Evolutionary conservation across 2,888 invertebrate genomes (phyloP), one percentile per base, ranked within the genome.

Genomic region (Ophion slaviceki): DNA sequence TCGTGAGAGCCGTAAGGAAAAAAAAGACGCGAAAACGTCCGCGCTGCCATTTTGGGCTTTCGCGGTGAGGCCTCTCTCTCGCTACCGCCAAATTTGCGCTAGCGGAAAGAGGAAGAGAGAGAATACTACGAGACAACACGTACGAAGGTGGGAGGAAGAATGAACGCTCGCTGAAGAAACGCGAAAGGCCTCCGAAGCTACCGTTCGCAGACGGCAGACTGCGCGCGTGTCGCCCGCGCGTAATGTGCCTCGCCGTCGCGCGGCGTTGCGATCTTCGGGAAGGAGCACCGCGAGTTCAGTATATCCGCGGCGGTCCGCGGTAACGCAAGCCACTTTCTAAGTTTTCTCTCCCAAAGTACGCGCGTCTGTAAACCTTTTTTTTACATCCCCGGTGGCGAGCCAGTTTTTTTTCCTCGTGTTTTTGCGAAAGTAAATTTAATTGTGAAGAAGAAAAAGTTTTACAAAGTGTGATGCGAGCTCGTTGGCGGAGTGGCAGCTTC

Each of bases 11-110:
- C 80, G 3, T 11, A 66, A 80, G 59, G n/a, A n/a, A 36, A 40
- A 11, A 59, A 40, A 70, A 64, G 59, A 79, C 32, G 61, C 57
- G 62, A 74, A 82, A 85, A 86, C 88, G 81, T 14, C 17, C n/a
- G 61, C 87, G 87, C 85, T 88, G 88, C 88, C 88, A 88, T 88
- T 88, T 88, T 87, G 85, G 87, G 87, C 82, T 87, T 82, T 86
- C 36, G 80, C 79, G 59, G 72, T 64, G 83, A 72, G 57, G 32
- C 24, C n/a, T 32, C 66, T 61, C 75, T 70, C 74, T 75, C 74
- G 64, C 74, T 59, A 36, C 70, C 20, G 61, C 40, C 68, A 59
- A 72, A 75, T 67, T 40, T 24, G 28, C 59, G 40, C 28, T 17
- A n/a, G n/a, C 45, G 20, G 47, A 24, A 67, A 64, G 57, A 47